Percentiles rank a stretch among this genome's conserved stretches.
phyloP scores from a whole-genome alignment of 2,888 invertebrate species.

The Eilema depressum region DNA sequence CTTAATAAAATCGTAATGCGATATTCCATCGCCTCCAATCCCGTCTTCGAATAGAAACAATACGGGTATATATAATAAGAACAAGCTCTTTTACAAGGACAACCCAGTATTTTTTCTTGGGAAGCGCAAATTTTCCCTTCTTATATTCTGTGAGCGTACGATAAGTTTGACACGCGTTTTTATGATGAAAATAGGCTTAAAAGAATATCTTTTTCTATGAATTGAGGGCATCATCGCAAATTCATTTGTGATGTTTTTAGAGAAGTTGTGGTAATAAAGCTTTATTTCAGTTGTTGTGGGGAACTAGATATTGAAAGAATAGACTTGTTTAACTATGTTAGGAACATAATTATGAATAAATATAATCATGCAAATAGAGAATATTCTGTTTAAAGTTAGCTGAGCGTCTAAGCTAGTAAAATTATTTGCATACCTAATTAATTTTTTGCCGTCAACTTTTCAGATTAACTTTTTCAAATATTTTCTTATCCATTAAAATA shows the following conservation, averaged over 20 bases:
- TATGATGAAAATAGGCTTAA: slow-evolving; percentile 22
- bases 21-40: slow-evolving; percentile 46
- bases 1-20: slow-evolving; percentile 38
- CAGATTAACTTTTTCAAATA: neutral
- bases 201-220: slow-evolving; percentile 17
- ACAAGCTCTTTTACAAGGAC: slow-evolving; percentile 40
- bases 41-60: slow-evolving; percentile 56
- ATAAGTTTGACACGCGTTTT: slow-evolving; percentile 25
- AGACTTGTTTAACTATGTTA: neutral
- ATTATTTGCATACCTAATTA: slow-evolving; percentile 2
- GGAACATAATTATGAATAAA: neutral
- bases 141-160: slow-evolving; percentile 33
- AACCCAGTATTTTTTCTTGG: slow-evolving; percentile 38
- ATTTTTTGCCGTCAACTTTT: neutral
- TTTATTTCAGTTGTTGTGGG: neutral
- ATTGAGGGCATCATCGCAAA: neutral
- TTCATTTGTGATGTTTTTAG: neutral
- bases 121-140: slow-evolving; percentile 18
- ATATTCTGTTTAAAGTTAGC: neutral
- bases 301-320: neutral
- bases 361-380: neutral
- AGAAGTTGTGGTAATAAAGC: neutral
- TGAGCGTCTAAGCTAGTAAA: neutral
- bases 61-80: slow-evolving; percentile 51
- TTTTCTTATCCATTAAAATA: neutral